Percentiles rank a stretch among this genome's conserved stretches.
Conservation (phyloP, 2,113 vertebrate species). For the Silurus asotus region DNA sequence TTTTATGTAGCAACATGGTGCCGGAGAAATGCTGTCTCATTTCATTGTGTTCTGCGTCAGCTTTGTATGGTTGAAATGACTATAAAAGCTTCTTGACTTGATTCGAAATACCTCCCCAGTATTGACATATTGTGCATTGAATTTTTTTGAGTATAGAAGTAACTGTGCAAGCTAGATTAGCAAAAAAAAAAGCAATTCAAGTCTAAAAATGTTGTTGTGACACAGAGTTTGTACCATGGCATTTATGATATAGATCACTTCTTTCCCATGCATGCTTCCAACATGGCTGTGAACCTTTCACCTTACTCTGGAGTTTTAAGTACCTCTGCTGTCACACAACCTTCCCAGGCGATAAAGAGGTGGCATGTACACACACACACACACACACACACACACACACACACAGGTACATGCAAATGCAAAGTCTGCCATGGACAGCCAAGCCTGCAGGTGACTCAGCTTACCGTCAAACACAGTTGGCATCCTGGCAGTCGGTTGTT, state of each 20-base stretch:
- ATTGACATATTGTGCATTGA: background rate
- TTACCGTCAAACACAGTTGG: constrained; percentile 20
- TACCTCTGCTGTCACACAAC: constrained; percentile 47
- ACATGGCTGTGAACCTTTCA: constrained; percentile 22
- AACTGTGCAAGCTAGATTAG: background rate
- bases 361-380: constrained; percentile 27
- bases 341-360: constrained; percentile 53
- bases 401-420: background rate
- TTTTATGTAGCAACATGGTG: too few species aligned
- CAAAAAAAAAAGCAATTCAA: background rate
- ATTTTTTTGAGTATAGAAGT: background rate
- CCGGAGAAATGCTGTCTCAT: too few species aligned
- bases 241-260: background rate
- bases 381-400: background rate
- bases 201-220: background rate
- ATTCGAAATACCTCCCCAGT: background rate
- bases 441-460: constrained; percentile 21
- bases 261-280: constrained; percentile 13
- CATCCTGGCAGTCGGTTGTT: constrained; percentile 39
- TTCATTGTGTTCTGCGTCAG: too few species aligned
- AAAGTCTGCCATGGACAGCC: constrained; percentile 14
- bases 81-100: too few species aligned
- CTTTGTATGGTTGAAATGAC: too few species aligned
- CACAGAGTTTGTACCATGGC: background rate
- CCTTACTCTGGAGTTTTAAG: constrained; percentile 50